Evolutionary conservation across 2,113 vertebrate genomes (phyloP), one percentile per base, ranked within the genome.

Genomic region (Lophochroa leadbeateri): DNA sequence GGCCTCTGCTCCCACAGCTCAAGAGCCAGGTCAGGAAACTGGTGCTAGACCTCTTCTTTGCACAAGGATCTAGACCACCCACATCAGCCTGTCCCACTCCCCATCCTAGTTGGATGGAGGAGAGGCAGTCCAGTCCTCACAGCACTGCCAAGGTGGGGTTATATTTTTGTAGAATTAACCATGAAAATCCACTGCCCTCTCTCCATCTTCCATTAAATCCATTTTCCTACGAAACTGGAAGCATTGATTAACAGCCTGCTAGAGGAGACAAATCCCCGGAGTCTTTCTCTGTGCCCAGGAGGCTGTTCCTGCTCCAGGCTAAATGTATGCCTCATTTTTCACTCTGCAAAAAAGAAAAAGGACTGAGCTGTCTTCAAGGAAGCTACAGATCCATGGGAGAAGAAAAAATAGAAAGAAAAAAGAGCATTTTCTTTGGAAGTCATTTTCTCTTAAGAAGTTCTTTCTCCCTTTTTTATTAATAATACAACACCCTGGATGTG

Each of bases 401-500:
- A 12, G 13, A 33, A 4, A 13, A 41, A 64, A 90, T 46, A 53
- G 21, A 4, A 31, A 20, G n/a, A 46, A 63, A 28, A 29, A 37
- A 15, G 63, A 29, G 39, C 67, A 18, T 13, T 60, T 96, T 72
- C 80, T 95, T 92, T 91, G 79, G 68, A 92, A 92, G 44, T 92
- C 0, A 78, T 90, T 94, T 96, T 95, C 90, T 75, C 63, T 87
- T 84, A 86, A 94, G 95, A 97, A 97, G 70, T 91, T 77, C 92
- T 87, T 80, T 74, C 85, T 97, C 80, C 89, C 90, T 93, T 92
- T 94, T 95, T 96, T 96, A 96, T 97, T 95, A 96, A 96, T 96
- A 92, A 96, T 92, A 90, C 80, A 96, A 92, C 86, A 94, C 80
- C 96, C 95, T 96, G 86, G 86, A 96, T 96, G 83, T 96, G 95